Base-by-base conservation (phyloP, 2,797 vertebrate species). In the Cygnus olor region DNA sequence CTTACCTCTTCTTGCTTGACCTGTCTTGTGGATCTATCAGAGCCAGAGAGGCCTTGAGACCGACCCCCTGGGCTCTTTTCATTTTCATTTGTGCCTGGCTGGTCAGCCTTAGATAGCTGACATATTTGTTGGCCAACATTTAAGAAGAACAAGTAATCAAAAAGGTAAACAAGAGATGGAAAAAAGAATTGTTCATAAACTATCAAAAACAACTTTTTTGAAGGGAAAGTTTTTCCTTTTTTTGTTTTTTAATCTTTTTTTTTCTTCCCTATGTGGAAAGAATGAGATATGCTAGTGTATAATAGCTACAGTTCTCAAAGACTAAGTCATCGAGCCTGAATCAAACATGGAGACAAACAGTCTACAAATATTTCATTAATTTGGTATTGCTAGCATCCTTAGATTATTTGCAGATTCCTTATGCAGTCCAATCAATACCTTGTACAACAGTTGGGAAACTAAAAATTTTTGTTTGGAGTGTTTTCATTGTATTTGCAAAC, bases 1-100 rank as follows among this genome's bases (percentile, higher is more conserved):
- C 54, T 95, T 72, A 80, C 79, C 45, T 93, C 65, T 87, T 94
- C 84, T 92, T 96, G 51, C 72, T 95, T 93, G 91, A 95, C 85
- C 86, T 94, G 81, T 89, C 61, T 90, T 83, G 57, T 85, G 93
- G 54, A 90, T 74, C 85, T 92, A 9, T 90, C 83, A 82, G 71
- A 86, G 72, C 24, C 49, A 69, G 78, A 78, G 83, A 88, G 45
- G 78, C 80, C 83, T 87, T 61, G 80, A 94, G 72, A 87, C 71
- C 58, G 72, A 87, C 71, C 58, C 72, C 58, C 72, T 72, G 76
- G 42, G 63, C 88, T 90, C 58, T 34, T 92, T 68, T 64, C 36
- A 3, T 91, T 97, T 94, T 88, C 60, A 36, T 93, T 96, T 38
- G 36, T 94, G 90, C 65, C 86, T 94, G 86, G 34, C 76, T 85